Percentiles rank a stretch among this genome's conserved stretches.
Evolutionary conservation across 2,797 vertebrate species (phyloP).

Genomic region (Myoxocephalus aenaeus): DNA sequence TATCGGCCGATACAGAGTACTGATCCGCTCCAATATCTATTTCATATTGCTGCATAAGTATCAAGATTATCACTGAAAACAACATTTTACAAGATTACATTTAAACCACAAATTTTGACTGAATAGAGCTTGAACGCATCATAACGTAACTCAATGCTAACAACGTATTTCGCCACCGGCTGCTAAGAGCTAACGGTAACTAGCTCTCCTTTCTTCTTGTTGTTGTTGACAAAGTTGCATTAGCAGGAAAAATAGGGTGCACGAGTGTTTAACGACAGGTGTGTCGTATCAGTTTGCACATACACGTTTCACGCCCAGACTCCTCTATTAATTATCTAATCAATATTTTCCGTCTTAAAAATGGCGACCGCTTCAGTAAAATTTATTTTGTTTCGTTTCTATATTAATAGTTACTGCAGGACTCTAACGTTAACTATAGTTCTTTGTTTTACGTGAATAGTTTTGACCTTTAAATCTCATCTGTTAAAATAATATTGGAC

Average conservation of each 20-base stretch:
- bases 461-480: neutral
- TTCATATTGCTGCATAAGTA: neutral
- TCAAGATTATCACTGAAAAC: neutral
- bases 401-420: neutral
- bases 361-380: neutral
- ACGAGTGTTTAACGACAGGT: neutral
- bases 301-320: too few relatives aligned
- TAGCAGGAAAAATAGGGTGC: neutral
- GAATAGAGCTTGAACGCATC: neutral
- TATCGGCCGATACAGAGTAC: too few relatives aligned
- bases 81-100: too few relatives aligned
- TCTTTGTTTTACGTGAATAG: neutral
- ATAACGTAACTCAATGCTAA: too few relatives aligned
- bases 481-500: neutral
- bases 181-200: neutral
- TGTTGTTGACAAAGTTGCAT: neutral
- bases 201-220: neutral
- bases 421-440: neutral
- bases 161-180: too few relatives aligned
- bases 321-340: neutral
- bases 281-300: neutral
- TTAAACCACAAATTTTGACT: too few relatives aligned
- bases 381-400: neutral
- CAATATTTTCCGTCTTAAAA: neutral
- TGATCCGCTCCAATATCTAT: too few relatives aligned